Conservation (phyloP, 2,888 invertebrate genomes). For the Drosophila yooni region DNA sequence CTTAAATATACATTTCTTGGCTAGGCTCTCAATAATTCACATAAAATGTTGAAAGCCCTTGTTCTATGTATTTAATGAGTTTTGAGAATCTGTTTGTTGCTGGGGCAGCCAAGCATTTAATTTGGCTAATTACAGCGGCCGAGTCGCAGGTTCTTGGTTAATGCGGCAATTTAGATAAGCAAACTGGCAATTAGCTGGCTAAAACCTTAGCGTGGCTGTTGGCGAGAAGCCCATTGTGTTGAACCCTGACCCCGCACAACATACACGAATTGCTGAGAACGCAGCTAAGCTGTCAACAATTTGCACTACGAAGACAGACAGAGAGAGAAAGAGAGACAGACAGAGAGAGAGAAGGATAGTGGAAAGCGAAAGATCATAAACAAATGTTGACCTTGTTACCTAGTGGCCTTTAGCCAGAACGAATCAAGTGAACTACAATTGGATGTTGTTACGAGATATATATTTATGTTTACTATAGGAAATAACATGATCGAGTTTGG, state of each 20-base stretch:
- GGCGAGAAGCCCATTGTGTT: constrained; percentile 68
- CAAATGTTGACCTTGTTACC: constrained; percentile 10
- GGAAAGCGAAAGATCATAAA: constrained; percentile 17
- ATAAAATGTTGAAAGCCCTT: constrained; percentile 7
- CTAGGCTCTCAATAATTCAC: constrained; percentile 5
- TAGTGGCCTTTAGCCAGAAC: neutral
- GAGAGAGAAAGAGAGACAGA: neutral
- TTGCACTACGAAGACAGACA: constrained; percentile 38
- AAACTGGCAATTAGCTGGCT: constrained; percentile 72
- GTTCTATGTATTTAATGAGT: constrained; percentile 34
- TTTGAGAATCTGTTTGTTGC: constrained; percentile 43
- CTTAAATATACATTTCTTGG: neutral
- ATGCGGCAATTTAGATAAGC: constrained; percentile 81
- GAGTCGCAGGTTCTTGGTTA: constrained; percentile 77
- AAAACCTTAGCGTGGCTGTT: constrained; percentile 34
- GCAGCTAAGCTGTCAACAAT: constrained; percentile 49
- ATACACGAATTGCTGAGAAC: constrained; percentile 58
- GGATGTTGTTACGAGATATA: neutral
- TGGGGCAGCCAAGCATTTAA: constrained; percentile 76
- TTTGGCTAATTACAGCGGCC: constrained; percentile 69
- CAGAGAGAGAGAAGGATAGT: neutral
- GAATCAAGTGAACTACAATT: neutral
- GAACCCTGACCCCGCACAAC: constrained; percentile 79
- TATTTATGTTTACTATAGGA: neutral
- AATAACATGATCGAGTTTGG: neutral